These are phyloP conservation scores for Sphaerodactylus townsendi DNA, from an alignment of 2,113 vertebrate genomes.

Conservation along the genomic window DNA sequence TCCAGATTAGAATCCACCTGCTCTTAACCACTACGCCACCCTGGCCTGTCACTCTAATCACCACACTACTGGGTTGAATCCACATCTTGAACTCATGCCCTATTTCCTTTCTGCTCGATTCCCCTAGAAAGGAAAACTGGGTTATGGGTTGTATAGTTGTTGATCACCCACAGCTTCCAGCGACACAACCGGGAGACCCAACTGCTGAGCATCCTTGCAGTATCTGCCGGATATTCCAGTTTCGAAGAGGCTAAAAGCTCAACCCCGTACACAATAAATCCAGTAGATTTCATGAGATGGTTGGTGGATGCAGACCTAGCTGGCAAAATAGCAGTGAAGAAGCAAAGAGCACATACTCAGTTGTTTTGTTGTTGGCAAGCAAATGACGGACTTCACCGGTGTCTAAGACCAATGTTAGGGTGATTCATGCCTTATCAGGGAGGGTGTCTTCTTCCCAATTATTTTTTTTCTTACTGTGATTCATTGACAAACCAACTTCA, in stretches of 20 bases:
- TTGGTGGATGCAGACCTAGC: background rate
- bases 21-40: no score
- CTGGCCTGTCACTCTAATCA: no score
- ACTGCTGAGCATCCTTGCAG: background rate
- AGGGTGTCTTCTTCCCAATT: background rate
- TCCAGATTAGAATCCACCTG: no score
- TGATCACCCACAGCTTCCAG: background rate
- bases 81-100: background rate
- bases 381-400: background rate
- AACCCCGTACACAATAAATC: background rate
- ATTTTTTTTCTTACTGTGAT: constrained; percentile 41
- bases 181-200: background rate
- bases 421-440: background rate
- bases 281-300: background rate
- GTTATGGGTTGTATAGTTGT: background rate
- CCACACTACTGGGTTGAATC: no score
- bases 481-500: constrained; percentile 25
- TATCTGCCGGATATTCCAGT: background rate
- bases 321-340: background rate
- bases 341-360: background rate
- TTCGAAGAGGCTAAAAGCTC: background rate
- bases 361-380: background rate
- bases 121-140: background rate
- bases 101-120: background rate
- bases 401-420: background rate